Evolutionary conservation across 2,888 invertebrate species (phyloP).

Genomic region (Hyposoter didymator): DNA sequence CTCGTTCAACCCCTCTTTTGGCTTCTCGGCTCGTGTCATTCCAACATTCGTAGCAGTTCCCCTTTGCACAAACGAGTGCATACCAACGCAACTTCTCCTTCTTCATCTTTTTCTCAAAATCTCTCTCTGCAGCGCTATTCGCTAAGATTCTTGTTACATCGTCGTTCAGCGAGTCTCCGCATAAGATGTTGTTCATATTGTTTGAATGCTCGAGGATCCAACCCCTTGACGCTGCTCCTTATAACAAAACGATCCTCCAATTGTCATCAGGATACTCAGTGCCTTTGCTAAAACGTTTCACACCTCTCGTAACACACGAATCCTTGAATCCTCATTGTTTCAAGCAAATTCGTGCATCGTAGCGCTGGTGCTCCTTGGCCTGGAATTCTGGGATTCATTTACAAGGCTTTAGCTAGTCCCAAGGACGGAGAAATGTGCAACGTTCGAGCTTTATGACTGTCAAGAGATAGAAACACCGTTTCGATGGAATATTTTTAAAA

Average conservation of each 20-base stretch:
- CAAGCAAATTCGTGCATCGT: not conserved
- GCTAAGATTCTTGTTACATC: slow-evolving; percentile 36
- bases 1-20: slow-evolving; percentile 65
- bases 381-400: not conserved
- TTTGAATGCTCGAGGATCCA: slow-evolving; percentile 23
- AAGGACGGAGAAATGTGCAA: too few relatives aligned
- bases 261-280: slow-evolving; percentile 63
- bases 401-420: not conserved
- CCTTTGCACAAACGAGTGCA: not conserved
- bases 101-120: not conserved
- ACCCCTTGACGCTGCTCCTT: slow-evolving; percentile 62
- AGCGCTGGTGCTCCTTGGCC: not conserved
- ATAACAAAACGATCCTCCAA: slow-evolving; percentile 75
- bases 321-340: not conserved
- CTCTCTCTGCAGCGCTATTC: slow-evolving; percentile 23
- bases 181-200: slow-evolving; percentile 27
- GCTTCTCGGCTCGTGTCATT: slow-evolving; percentile 55
- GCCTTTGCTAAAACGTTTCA: slow-evolving; percentile 26
- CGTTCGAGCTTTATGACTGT: not conserved
- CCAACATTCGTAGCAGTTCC: slow-evolving; percentile 1
- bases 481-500: too few relatives aligned
- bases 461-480: too few relatives aligned
- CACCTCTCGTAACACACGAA: not conserved
- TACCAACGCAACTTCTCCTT: not conserved
- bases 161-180: not conserved